phyloP scores from a whole-genome alignment of 2,888 invertebrate species.

The Stictocephala bisonia region DNA sequence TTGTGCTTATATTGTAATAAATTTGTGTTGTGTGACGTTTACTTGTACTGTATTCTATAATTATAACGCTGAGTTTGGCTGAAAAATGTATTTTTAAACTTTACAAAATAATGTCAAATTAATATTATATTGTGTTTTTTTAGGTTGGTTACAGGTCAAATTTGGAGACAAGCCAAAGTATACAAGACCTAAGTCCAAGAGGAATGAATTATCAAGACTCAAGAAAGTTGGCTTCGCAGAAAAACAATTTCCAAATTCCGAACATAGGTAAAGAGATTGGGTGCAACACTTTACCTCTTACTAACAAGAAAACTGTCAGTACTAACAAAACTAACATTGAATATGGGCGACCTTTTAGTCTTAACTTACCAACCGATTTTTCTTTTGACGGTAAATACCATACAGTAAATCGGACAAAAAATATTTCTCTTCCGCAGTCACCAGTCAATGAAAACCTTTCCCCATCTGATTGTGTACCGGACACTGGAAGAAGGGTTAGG shows the following conservation, averaged over 20 bases:
- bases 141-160: constrained; percentile 83
- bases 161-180: constrained; percentile 86
- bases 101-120: too few species aligned
- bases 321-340: constrained; percentile 49
- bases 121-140: constrained; percentile 46
- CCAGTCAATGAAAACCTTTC: constrained; percentile 82
- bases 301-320: constrained; percentile 50
- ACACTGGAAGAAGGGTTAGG: constrained; percentile 60
- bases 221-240: constrained; percentile 47
- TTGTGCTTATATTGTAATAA: too few species aligned
- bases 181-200: constrained; percentile 82
- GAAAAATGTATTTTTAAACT: too few species aligned
- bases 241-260: constrained; percentile 47
- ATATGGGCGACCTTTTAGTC: constrained; percentile 67
- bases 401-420: constrained; percentile 59
- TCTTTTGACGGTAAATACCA: constrained; percentile 62
- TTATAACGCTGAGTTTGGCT: too few species aligned
- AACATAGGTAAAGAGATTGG: constrained; percentile 56
- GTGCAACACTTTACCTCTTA: constrained; percentile 49
- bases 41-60: too few species aligned
- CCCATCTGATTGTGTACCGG: constrained; percentile 64
- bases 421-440: constrained; percentile 79
- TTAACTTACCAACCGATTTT: constrained; percentile 67
- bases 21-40: too few species aligned
- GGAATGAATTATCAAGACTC: constrained; percentile 48